Evolutionary conservation across 2,113 vertebrate genomes (phyloP).

Genomic region (Plestiodon gilberti): DNA sequence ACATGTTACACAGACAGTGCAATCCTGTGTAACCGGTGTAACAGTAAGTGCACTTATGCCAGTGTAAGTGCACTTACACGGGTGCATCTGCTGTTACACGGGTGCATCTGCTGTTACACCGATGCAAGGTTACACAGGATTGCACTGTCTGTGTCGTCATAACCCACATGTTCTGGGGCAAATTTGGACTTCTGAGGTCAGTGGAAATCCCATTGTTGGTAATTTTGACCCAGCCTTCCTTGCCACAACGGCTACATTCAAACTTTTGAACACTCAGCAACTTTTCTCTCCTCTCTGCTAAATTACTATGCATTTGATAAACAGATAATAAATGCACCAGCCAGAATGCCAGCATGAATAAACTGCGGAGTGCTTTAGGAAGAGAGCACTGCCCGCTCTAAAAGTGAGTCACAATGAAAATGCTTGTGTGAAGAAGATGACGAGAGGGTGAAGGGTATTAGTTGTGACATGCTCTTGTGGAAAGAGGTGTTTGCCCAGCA

Average conservation of each 20-base stretch:
- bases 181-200: neutral
- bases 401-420: constrained; percentile 4
- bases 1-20: too few relatives aligned
- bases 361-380: neutral
- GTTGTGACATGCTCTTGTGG: neutral
- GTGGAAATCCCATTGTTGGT: neutral
- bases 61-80: too few relatives aligned
- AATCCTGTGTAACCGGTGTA: too few relatives aligned
- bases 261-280: too few relatives aligned
- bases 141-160: too few relatives aligned
- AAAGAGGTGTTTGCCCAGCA: neutral
- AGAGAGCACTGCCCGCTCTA: neutral
- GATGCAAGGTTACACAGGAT: too few relatives aligned
- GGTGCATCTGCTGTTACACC: too few relatives aligned
- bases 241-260: neutral
- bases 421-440: neutral
- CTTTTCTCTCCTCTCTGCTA: neutral
- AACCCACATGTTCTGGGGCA: neutral
- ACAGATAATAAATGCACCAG: neutral
- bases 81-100: too few relatives aligned
- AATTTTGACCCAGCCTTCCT: neutral
- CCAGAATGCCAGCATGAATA: neutral
- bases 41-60: too few relatives aligned
- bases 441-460: neutral
- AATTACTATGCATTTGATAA: neutral